Evolutionary conservation across 2,797 vertebrate species (phyloP), one percentile per base, ranked within the genome.

Genomic region (Naso thynnoides): DNA sequence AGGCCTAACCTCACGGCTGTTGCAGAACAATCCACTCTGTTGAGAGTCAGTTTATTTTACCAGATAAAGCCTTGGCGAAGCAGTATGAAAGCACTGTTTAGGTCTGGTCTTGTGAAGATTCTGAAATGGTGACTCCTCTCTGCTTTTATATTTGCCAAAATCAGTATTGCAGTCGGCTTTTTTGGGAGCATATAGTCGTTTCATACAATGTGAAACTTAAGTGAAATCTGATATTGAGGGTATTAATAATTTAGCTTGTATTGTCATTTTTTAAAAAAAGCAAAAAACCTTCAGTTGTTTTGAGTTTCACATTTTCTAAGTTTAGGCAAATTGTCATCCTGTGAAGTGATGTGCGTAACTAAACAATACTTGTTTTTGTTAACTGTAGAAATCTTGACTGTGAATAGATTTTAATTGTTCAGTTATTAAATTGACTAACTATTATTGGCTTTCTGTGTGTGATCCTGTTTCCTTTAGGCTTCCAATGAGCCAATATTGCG

Each of bases 401-500:
- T 64, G 8, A 19, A 63, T 42, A 5, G 3, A 21, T 19, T 47
- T 49, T 3, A 19, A 41, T 33, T 1, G 19, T 54, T 15, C 10
- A 23, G 3, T 45, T 47, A 36, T 44, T n/a, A 5, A 45, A 33
- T 59, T 0, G 19, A 33, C 39, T 13, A 72, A 72, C 44, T 57
- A 13, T 31, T 11, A 16, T 8, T 15, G 26, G 0, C 3, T 60
- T 31, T 56, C n/a, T n/a, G n/a, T 14, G 13, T 73, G 16, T 19
- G 39, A 48, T 73, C 3, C 26, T 56, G 6, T 69, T 44, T 60
- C 44, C 19, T 49, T 24, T 67, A 99, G 98, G 95, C 96, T 39
- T 96, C 95, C 77, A 99, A 98, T 6, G 98, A 99, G 87, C 97
- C 98, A 0, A 97, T 99, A 47, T 89, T 98, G 70, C 93, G 98